phyloP scores from a whole-genome alignment of 2,113 vertebrate species.

The Polypterus senegalus region DNA sequence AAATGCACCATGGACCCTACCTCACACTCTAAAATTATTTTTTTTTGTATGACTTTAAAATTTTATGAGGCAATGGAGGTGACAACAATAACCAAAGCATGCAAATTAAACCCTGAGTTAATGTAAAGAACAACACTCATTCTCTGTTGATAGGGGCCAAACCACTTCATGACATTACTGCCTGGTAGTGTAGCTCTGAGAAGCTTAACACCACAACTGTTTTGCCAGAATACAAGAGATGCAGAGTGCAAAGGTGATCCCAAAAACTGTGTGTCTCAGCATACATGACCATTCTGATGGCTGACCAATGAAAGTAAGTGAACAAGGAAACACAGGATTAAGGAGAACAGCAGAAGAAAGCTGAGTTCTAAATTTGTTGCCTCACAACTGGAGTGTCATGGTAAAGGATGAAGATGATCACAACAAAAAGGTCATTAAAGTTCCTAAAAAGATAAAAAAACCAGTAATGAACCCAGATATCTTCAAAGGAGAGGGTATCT shows the following conservation, averaged over 20 bases:
- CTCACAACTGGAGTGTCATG: conserved; percentile 13
- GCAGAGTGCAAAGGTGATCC: conserved; percentile 9
- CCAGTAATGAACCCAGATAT: not conserved
- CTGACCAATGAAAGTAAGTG: conserved; percentile 3
- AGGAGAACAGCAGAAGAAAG: conserved; percentile 10
- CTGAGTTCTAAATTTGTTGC: conserved; percentile 17
- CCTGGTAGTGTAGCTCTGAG: not conserved
- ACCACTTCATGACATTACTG: too few species aligned
- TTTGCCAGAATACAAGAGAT: conserved; percentile 17
- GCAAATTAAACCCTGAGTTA: too few species aligned
- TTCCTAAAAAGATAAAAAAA: too few species aligned
- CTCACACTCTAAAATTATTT: too few species aligned
- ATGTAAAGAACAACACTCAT: too few species aligned
- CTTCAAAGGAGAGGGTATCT: not conserved
- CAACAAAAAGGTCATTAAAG: too few species aligned
- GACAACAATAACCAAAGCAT: too few species aligned
- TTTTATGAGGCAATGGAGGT: too few species aligned
- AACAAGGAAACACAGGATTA: not conserved
- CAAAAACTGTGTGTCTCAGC: not conserved
- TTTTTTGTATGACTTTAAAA: too few species aligned
- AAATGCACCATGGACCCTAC: too few species aligned
- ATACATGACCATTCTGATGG: conserved; percentile 1
- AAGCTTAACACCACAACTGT: conserved; percentile 2
- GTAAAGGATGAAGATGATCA: too few species aligned
- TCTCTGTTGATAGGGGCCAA: too few species aligned